A percentile compares a stretch with the other conserved stretches of the same genome.
Conservation (phyloP, 2,888 invertebrate species). For the Idaea dimidiata region DNA sequence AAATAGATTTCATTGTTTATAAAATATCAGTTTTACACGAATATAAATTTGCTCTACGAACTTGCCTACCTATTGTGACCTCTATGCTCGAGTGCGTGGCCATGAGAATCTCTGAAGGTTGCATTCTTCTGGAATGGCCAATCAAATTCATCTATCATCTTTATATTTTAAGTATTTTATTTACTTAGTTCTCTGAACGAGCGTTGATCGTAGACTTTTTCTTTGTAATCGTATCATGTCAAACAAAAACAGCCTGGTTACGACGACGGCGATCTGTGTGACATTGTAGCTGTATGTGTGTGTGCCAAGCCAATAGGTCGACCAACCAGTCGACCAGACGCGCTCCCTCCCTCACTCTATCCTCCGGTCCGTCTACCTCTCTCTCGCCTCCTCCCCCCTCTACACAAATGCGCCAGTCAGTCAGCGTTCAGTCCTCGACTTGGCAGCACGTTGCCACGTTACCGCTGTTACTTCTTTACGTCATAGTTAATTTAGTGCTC, state of each 20-base stretch:
- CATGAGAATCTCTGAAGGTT: constrained; percentile 73
- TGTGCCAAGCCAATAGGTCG: constrained; percentile 75
- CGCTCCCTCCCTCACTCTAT: constrained; percentile 72
- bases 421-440: constrained; percentile 58
- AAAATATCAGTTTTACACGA: background rate
- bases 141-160: constrained; percentile 13
- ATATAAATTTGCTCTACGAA: constrained; percentile 5
- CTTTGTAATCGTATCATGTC: constrained; percentile 35
- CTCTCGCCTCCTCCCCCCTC: constrained; percentile 52
- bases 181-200: constrained; percentile 8
- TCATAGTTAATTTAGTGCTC: constrained; percentile 69
- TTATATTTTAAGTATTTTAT: background rate
- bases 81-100: constrained; percentile 68
- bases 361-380: constrained; percentile 45
- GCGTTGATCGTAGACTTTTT: constrained; percentile 1
- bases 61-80: constrained; percentile 46
- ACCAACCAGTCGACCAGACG: constrained; percentile 77
- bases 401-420: constrained; percentile 64
- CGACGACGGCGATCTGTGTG: constrained; percentile 69
- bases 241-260: constrained; percentile 54
- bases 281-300: constrained; percentile 60
- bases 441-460: constrained; percentile 40
- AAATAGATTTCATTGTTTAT: background rate
- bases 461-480: constrained; percentile 59
- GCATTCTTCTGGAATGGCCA: constrained; percentile 50